phyloP scores from a whole-genome alignment of 2,888 invertebrate species.

The Sinelater perroti region DNA sequence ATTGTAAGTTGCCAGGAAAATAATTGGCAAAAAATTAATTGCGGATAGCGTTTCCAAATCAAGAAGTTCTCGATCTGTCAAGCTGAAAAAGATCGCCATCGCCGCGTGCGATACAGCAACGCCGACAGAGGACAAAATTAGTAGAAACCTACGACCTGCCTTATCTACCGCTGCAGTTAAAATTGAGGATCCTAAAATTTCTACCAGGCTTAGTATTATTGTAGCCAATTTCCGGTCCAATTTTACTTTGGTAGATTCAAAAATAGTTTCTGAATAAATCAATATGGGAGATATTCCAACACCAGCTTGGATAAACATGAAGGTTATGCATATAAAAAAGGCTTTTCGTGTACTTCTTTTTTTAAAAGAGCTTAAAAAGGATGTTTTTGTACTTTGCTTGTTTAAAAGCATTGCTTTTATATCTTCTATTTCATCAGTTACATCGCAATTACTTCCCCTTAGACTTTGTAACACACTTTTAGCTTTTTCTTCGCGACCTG shows the following conservation, averaged over 20 bases:
- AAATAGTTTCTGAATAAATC: slow-evolving; percentile 80
- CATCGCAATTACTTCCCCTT: slow-evolving; percentile 77
- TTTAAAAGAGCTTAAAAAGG: slow-evolving; percentile 62
- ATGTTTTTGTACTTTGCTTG: slow-evolving; percentile 64
- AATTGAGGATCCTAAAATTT: slow-evolving; percentile 77
- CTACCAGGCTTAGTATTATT: slow-evolving; percentile 83
- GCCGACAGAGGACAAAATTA: slow-evolving; percentile 79
- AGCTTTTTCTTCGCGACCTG: slow-evolving; percentile 72
- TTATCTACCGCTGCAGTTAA: slow-evolving; percentile 83
- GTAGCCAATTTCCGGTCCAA: slow-evolving; percentile 71
- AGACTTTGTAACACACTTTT: slow-evolving; percentile 73
- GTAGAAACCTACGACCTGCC: slow-evolving; percentile 79
- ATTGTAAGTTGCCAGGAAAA: too few relatives aligned
- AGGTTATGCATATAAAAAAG: slow-evolving; percentile 74
- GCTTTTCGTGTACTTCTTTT: slow-evolving; percentile 72
- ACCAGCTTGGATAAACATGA: slow-evolving; percentile 93
- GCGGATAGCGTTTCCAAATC: slow-evolving; percentile 61
- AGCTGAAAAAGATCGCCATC: slow-evolving; percentile 77
- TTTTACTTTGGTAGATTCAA: slow-evolving; percentile 69
- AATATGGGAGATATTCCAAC: slow-evolving; percentile 84
- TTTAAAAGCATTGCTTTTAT: slow-evolving; percentile 66
- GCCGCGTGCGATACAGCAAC: slow-evolving; percentile 74
- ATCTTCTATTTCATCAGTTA: slow-evolving; percentile 73
- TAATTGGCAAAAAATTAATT: slow-evolving; percentile 79
- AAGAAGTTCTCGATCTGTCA: slow-evolving; percentile 55